A percentile compares a stretch with the other conserved stretches of the same genome.
Conservation (phyloP, 2,888 invertebrate genomes). For the Heteropelma amictum region DNA sequence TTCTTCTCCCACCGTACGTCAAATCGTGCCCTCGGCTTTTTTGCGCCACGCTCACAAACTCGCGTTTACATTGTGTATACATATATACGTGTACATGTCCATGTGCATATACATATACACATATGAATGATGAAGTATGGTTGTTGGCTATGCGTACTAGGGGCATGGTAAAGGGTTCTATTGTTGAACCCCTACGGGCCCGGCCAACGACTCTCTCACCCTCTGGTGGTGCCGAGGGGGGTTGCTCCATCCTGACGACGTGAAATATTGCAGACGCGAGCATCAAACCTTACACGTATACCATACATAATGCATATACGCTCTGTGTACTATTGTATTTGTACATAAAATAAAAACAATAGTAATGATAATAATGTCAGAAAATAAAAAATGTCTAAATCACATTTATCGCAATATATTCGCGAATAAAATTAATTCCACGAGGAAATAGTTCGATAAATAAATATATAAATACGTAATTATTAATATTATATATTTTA, state of each 20-base stretch:
- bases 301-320: slow-evolving; percentile 17
- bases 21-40: slow-evolving; percentile 69
- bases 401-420: too few relatives aligned
- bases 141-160: slow-evolving; percentile 74
- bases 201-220: slow-evolving; percentile 56
- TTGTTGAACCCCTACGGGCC: slow-evolving; percentile 68
- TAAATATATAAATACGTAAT: too few relatives aligned
- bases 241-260: slow-evolving; percentile 50
- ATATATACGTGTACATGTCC: slow-evolving; percentile 26
- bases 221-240: slow-evolving; percentile 34
- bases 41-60: slow-evolving; percentile 56
- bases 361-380: too few relatives aligned
- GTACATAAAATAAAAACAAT: not conserved
- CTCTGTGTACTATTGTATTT: slow-evolving; percentile 16
- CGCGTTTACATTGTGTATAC: slow-evolving; percentile 8
- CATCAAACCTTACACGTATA: slow-evolving; percentile 43
- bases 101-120: slow-evolving; percentile 1
- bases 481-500: too few relatives aligned
- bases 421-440: too few relatives aligned
- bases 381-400: too few relatives aligned
- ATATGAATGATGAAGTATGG: slow-evolving; percentile 78
- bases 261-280: slow-evolving; percentile 73
- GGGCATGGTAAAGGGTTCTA: slow-evolving; percentile 78
- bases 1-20: slow-evolving; percentile 51
- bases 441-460: too few relatives aligned